Evolutionary conservation across 2,113 vertebrate genomes (phyloP).

Genomic region (Coryphaenoides rupestris): DNA sequence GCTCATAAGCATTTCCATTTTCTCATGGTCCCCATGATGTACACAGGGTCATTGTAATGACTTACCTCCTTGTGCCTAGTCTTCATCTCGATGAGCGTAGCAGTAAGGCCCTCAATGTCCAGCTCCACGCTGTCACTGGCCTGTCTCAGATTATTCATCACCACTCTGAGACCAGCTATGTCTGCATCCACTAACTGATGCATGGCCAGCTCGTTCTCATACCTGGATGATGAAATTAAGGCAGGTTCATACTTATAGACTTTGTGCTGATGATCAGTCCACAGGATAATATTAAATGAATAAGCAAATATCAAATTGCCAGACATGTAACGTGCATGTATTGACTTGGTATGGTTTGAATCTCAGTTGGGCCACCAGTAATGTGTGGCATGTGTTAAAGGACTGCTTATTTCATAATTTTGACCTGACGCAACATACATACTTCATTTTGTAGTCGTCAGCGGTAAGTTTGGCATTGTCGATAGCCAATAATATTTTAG

Average conservation of each 20-base stretch:
- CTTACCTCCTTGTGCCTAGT: constrained; percentile 76
- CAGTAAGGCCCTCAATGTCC: constrained; percentile 66
- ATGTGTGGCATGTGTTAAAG: no score
- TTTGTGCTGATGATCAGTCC: no score
- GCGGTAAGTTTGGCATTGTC: constrained; percentile 76
- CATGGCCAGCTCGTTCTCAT: constrained; percentile 68
- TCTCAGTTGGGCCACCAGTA: no score
- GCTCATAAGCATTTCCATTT: no score
- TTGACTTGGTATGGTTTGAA: no score
- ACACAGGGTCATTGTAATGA: not conserved
- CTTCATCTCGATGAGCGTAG: constrained; percentile 73
- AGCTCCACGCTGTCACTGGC: constrained; percentile 66
- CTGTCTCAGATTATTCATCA: constrained; percentile 70
- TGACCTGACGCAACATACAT: not conserved
- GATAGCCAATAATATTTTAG: constrained; percentile 60
- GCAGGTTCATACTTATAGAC: no score
- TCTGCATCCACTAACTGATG: constrained; percentile 76
- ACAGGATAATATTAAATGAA: no score
- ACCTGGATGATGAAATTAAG: constrained; percentile 16
- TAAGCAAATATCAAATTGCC: no score
- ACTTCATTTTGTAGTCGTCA: constrained; percentile 77
- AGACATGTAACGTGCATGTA: no score
- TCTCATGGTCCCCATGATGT: no score
- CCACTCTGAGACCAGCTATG: constrained; percentile 66
- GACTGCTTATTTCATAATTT: no score